phyloP scores from a whole-genome alignment of 2,797 vertebrate genomes.

The Harpagifer antarcticus region DNA sequence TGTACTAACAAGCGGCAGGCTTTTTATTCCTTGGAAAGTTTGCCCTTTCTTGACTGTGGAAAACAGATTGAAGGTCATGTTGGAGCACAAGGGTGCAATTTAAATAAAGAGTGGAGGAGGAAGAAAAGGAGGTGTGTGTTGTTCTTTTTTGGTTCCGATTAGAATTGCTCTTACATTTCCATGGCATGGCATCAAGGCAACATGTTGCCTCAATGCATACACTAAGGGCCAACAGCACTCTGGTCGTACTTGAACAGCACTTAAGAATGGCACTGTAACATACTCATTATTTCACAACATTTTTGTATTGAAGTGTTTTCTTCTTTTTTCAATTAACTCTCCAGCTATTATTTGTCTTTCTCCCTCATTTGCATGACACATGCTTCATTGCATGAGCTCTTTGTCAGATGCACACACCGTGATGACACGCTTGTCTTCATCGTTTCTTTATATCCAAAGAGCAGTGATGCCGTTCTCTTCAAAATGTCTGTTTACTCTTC shows the following conservation, averaged over 20 bases:
- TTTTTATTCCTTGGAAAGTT: conserved; percentile 34
- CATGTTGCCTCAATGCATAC: conserved; percentile 62
- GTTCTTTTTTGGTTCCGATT: conserved; percentile 26
- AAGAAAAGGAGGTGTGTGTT: conserved; percentile 25
- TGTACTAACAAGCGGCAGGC: conserved; percentile 45
- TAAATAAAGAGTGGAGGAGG: conserved; percentile 28
- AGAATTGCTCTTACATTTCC: conserved; percentile 44
- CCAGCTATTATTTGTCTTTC: background rate
- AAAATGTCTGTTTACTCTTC: conserved; percentile 50
- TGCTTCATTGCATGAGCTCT: conserved; percentile 50
- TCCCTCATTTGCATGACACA: conserved; percentile 53
- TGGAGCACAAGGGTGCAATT: conserved; percentile 2
- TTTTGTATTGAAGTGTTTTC: background rate
- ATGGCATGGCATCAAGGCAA: conserved; percentile 57
- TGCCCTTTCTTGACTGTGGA: conserved; percentile 12
- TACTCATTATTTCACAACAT: conserved; percentile 32
- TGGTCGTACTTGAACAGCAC: conserved; percentile 26
- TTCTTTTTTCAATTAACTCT: conserved; percentile 18
- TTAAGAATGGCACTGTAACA: conserved; percentile 44
- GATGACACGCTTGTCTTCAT: conserved; percentile 46
- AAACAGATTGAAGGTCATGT: conserved; percentile 29
- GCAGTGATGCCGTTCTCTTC: conserved; percentile 42
- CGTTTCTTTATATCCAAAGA: conserved; percentile 38
- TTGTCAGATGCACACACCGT: conserved; percentile 39
- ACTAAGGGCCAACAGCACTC: conserved; percentile 48